Conservation (phyloP, 2,888 invertebrate genomes). For the Camptogramma bilineatum region DNA sequence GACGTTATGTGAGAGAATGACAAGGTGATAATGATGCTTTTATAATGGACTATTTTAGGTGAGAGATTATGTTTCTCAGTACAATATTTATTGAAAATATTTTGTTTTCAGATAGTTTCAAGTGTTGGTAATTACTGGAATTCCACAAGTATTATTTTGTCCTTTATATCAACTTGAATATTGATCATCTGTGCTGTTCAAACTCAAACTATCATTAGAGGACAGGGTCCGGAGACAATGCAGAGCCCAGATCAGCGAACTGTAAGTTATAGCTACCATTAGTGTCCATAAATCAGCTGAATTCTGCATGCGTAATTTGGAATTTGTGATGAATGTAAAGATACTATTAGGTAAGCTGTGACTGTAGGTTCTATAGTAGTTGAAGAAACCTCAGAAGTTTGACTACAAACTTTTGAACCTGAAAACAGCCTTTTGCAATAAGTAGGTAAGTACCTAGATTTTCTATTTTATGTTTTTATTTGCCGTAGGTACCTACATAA, state of each 20-base stretch:
- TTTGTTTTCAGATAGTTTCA: too few relatives aligned
- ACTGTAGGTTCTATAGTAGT: background rate
- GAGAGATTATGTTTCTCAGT: too few relatives aligned
- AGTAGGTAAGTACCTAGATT: too few relatives aligned
- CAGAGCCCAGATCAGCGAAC: conserved; percentile 1
- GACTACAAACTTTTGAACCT: background rate
- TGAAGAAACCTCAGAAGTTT: background rate
- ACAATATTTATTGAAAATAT: too few relatives aligned
- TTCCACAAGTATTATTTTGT: too few relatives aligned
- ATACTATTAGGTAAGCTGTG: background rate
- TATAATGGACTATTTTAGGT: too few relatives aligned
- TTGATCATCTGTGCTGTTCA: background rate
- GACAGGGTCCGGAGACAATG: conserved; percentile 7
- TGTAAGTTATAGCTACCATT: conserved; percentile 17
- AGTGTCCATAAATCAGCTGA: conserved; percentile 11
- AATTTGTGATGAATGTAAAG: background rate
- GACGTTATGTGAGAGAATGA: too few relatives aligned
- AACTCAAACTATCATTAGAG: background rate
- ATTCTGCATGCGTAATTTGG: conserved; percentile 8
- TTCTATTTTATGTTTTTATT: too few relatives aligned
- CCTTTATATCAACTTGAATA: background rate
- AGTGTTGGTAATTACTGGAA: too few relatives aligned
- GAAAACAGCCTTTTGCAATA: background rate
- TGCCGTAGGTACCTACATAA: background rate
- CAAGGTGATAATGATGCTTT: too few relatives aligned